Percentiles rank a stretch among this genome's conserved stretches.
phyloP scores from a whole-genome alignment of 2,888 invertebrate genomes.

The Trissolcus brochymenae region DNA sequence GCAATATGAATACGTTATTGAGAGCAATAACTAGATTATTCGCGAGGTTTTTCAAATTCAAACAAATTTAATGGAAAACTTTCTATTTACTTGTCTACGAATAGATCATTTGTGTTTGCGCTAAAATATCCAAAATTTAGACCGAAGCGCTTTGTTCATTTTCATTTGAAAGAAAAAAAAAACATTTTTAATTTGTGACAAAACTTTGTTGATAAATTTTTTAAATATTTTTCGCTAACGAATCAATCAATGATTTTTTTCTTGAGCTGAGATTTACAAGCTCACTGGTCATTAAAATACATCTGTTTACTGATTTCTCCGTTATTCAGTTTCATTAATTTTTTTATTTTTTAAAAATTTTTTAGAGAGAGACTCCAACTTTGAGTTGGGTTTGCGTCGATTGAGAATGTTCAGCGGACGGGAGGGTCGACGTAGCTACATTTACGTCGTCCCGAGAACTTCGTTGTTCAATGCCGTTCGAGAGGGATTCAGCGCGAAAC shows the following conservation, averaged over 20 bases:
- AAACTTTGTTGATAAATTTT: no score
- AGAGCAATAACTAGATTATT: conserved; percentile 52
- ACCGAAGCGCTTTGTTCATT: neutral
- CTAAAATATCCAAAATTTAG: neutral
- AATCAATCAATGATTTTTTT: no score
- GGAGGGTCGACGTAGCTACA: conserved; percentile 60
- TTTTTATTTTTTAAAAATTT: conserved; percentile 41
- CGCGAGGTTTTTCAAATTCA: conserved; percentile 23
- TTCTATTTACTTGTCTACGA: no score
- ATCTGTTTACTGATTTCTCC: no score
- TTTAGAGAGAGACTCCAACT: conserved; percentile 24
- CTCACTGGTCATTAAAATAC: no score
- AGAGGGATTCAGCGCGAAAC: conserved; percentile 17
- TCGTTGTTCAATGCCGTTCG: conserved; percentile 53
- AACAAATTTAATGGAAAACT: no score
- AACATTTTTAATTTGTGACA: no score
- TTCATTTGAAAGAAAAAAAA: no score
- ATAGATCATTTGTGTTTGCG: no score
- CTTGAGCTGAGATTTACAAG: no score
- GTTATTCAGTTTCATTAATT: neutral
- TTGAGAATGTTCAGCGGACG: conserved; percentile 58
- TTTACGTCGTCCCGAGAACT: conserved; percentile 62
- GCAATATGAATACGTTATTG: conserved; percentile 57
- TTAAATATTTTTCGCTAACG: neutral
- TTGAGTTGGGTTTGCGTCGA: conserved; percentile 57